phyloP scores from a whole-genome alignment of 2,888 invertebrate species.

The Melipona beecheii region DNA sequence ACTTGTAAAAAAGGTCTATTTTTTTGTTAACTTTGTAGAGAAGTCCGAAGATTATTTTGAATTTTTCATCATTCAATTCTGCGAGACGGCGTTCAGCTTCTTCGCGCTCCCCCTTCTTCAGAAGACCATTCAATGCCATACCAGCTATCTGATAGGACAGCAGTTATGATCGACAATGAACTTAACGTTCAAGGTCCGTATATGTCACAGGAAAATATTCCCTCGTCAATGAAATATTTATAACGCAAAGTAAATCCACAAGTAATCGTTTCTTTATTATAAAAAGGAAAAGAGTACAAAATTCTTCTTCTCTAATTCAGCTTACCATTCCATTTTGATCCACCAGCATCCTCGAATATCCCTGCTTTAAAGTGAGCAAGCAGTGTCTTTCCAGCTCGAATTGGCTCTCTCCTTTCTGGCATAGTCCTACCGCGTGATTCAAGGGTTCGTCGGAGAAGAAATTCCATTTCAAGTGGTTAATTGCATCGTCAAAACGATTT shows the following conservation, averaged over 20 bases:
- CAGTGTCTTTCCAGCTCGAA: constrained; percentile 90
- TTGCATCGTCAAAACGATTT: constrained; percentile 87
- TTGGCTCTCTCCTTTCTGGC: constrained; percentile 89
- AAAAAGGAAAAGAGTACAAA: background rate
- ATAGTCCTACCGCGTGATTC: constrained; percentile 91
- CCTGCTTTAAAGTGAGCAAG: constrained; percentile 89
- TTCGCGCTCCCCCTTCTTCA: constrained; percentile 90
- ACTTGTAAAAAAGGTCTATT: constrained; percentile 88
- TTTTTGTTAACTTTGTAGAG: constrained; percentile 89
- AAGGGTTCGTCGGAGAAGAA: constrained; percentile 94
- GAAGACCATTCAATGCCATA: constrained; percentile 91
- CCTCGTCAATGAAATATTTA: constrained; percentile 2
- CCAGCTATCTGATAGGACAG: constrained; percentile 88
- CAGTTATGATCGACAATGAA: constrained; percentile 44
- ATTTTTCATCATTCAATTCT: constrained; percentile 88
- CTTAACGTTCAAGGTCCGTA: constrained; percentile 37
- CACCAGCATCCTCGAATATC: constrained; percentile 89
- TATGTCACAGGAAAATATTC: constrained; percentile 1
- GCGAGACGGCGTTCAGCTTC: constrained; percentile 89
- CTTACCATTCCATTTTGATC: constrained; percentile 87
- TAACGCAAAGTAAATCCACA: constrained; percentile 4
- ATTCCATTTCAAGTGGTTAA: constrained; percentile 89
- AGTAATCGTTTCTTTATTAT: background rate
- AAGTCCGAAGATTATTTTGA: constrained; percentile 91
- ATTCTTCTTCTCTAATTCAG: constrained; percentile 6